phyloP scores from a whole-genome alignment of 2,797 vertebrate species.

The Tokudaia tokunoshimensis region DNA sequence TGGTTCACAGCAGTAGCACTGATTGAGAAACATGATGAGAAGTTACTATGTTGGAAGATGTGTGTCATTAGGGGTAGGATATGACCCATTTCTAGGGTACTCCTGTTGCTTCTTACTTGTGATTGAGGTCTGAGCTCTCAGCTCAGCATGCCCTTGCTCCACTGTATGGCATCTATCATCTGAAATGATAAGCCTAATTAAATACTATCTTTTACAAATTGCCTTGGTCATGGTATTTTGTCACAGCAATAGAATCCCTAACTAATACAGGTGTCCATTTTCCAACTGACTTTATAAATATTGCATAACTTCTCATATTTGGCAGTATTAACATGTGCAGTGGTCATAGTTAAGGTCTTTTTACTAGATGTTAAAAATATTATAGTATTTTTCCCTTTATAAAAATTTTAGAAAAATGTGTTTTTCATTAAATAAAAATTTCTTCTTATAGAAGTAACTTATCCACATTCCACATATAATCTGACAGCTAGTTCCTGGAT shows the following conservation, averaged over 20 bases:
- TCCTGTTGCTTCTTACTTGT: rapidly evolving
- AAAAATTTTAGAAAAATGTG: neutral
- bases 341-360: constrained; percentile 4
- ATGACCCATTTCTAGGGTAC: neutral
- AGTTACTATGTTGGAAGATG: neutral
- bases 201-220: neutral
- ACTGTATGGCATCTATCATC: neutral
- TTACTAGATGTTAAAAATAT: neutral
- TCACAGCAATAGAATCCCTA: neutral
- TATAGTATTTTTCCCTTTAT: neutral
- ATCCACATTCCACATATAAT: neutral
- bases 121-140: neutral
- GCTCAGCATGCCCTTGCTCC: neutral
- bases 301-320: constrained; percentile 25
- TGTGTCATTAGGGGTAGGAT: neutral
- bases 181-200: neutral
- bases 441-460: neutral
- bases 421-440: neutral
- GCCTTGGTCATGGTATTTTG: neutral
- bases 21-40: neutral
- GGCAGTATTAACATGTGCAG: neutral
- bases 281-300: neutral
- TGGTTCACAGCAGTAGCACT: neutral
- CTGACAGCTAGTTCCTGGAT: neutral
- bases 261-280: neutral